Percentiles rank a stretch among this genome's conserved stretches.
Conservation (phyloP, 1,140 invertebrate genomes). For the Trichonephila clavipes region DNA sequence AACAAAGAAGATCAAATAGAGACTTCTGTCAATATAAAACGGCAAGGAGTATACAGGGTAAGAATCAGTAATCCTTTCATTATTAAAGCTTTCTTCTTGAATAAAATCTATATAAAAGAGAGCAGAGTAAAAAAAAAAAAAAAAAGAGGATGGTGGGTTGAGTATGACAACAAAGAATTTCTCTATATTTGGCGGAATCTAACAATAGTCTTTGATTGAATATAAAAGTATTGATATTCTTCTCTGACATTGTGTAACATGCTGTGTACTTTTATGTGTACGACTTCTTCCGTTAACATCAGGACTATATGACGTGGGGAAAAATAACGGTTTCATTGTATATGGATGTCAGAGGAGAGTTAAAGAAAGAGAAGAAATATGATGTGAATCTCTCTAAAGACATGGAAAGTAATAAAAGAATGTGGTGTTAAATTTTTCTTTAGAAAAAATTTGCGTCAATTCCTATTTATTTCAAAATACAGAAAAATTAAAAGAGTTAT, state of each 20-base stretch:
- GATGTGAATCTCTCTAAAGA: too few species aligned
- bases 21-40: not conserved
- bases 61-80: not conserved
- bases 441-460: too few species aligned
- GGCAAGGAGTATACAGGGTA: not conserved
- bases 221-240: not conserved
- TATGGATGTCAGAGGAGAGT: not conserved
- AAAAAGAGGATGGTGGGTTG: not conserved
- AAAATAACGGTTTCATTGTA: not conserved
- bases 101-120: not conserved
- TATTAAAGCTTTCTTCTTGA: not conserved
- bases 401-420: too few species aligned
- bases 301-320: not conserved
- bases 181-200: not conserved
- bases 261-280: not conserved
- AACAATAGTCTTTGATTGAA: not conserved
- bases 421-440: too few species aligned
- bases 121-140: not conserved
- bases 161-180: conserved; percentile 20
- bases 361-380: not conserved
- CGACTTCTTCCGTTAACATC: not conserved
- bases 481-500: too few species aligned
- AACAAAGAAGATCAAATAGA: not conserved
- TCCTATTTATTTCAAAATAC: too few species aligned
- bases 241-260: not conserved